A percentile compares a stretch with the other conserved stretches of the same genome.
Conservation (phyloP, 53 echinoderm and acorn worm species). For the Paracentrotus lividus region DNA sequence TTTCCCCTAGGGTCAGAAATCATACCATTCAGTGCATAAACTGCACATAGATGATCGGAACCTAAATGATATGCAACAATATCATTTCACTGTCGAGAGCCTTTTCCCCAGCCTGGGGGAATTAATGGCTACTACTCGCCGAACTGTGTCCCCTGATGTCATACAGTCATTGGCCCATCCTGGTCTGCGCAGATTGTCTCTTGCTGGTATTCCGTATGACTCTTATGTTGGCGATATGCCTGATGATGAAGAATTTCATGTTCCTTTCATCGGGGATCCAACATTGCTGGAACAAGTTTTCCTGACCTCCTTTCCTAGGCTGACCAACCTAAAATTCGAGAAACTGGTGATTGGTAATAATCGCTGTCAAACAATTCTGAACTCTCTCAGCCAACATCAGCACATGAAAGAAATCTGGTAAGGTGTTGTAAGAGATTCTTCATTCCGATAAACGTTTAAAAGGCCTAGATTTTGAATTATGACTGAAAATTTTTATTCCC, state of each 20-base stretch:
- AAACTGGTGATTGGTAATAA: not conserved
- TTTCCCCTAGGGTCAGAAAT: not conserved
- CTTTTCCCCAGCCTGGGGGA: not conserved
- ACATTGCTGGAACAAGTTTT: not conserved
- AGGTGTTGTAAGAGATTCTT: not conserved
- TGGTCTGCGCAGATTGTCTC: not conserved
- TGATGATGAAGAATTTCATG: not conserved
- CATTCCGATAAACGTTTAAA: no score
- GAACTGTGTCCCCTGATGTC: not conserved
- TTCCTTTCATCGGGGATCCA: not conserved
- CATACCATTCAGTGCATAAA: not conserved
- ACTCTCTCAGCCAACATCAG: not conserved
- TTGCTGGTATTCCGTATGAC: not conserved
- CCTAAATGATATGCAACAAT: not conserved
- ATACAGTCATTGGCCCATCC: not conserved
- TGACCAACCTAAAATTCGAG: not conserved
- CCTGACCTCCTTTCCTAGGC: not conserved
- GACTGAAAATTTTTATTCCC: no score
- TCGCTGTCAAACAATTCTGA: not conserved
- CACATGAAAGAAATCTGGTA: not conserved
- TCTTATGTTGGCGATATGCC: not conserved
- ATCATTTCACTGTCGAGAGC: not conserved
- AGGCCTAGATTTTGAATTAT: no score
- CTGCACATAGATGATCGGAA: not conserved
- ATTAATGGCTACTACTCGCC: not conserved